phyloP scores from a whole-genome alignment of 2,113 vertebrate species.

The Labrus mixtus region DNA sequence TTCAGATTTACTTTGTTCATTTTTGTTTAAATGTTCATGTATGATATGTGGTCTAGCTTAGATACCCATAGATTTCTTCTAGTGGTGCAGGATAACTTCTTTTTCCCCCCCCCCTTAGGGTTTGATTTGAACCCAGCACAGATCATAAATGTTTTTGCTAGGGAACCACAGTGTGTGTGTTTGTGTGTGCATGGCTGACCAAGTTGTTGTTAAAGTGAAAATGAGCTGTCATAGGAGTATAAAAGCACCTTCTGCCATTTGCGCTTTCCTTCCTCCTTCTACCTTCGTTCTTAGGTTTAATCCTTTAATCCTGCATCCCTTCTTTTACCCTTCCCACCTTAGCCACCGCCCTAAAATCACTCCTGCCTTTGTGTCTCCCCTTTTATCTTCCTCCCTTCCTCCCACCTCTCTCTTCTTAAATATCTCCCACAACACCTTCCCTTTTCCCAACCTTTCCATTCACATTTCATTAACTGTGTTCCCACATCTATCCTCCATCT shows the following conservation, averaged over 20 bases:
- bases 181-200: constrained; percentile 4
- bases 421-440: background rate
- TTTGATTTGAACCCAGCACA: background rate
- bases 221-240: constrained; percentile 36
- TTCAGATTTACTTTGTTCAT: too few relatives aligned
- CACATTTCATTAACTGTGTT: background rate
- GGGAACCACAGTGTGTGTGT: background rate
- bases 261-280: background rate
- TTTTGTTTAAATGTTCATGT: too few relatives aligned
- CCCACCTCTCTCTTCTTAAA: background rate
- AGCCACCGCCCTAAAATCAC: background rate
- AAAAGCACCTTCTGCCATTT: constrained; percentile 15
- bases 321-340: background rate
- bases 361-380: background rate
- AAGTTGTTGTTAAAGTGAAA: constrained; percentile 31
- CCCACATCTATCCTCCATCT: background rate
- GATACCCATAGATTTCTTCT: too few relatives aligned
- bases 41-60: too few relatives aligned
- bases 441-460: background rate
- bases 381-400: background rate
- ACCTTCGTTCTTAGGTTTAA: background rate
- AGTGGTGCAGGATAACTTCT: too few relatives aligned
- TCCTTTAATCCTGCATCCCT: background rate
- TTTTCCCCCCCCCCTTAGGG: too few relatives aligned
- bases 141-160: constrained; percentile 8